Base-by-base conservation (phyloP, 2,797 vertebrate genomes). In the Sebastes matsubarae region DNA sequence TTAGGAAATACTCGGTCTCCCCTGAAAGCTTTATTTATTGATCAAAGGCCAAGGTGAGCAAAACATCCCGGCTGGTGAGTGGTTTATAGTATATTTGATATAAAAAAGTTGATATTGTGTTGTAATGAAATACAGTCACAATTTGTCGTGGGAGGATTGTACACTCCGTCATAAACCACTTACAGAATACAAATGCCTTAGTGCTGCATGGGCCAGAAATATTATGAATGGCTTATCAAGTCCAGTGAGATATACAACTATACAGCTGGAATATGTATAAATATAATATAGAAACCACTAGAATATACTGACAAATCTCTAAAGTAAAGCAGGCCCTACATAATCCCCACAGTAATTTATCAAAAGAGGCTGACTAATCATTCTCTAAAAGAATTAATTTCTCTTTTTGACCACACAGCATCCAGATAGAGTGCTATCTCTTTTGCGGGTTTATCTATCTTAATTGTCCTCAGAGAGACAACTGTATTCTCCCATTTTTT, bases 361-460 rank as follows among this genome's bases (percentile, higher is more conserved):
- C 80, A 84, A 82, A 92, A 73, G 63, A 76, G 81, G 54, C 42
- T 73, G 82, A 92, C 63, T 88, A 83, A 76, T 90, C 79, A 70
- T 85, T 65, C 58, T 77, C 69, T 55, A 69, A 81, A 69, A 86
- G 36, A 81, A 88, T 81, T 52, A 32, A 71, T 81, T 80, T 81
- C 69, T 84, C 72, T 66, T 80, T 87, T 78, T 78, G 72, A 84
- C 72, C 80, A 77, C 50, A 67, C 34, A 55, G 72, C 55, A 83
- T 73, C 71, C 65, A 81, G 66, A 87, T 27, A 83, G 70, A 77
- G 25, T 4, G 32, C 70, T 82, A 87, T 83, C 69, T 68, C 52
- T 75, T 75, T 68, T 75, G 24, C 83, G 76, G 55, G 22, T 75
- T 64, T 64, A 30, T 79, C 63, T 18, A 50, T 83, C 68, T 32